These are phyloP conservation scores for Melinaea menophilus DNA, from an alignment of 2,888 invertebrate species.

Conservation along the genomic window DNA sequence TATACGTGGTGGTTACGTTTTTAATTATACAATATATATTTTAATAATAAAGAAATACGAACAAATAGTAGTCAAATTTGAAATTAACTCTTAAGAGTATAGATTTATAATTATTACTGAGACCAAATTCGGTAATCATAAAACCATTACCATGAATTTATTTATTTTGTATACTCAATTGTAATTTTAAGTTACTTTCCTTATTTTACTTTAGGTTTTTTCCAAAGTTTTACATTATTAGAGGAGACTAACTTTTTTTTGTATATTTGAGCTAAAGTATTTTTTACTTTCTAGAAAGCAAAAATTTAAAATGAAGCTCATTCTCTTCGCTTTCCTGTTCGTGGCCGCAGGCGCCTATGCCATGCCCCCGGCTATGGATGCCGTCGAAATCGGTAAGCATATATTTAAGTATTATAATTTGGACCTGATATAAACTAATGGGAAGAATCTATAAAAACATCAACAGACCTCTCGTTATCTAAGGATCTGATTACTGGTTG, in stretches of 20 bases:
- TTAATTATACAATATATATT: too few relatives aligned
- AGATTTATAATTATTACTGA: too few relatives aligned
- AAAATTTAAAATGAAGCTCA: conserved; percentile 40
- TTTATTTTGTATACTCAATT: too few relatives aligned
- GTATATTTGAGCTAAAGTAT: neutral
- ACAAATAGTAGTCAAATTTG: too few relatives aligned
- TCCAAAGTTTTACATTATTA: neutral
- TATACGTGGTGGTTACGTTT: too few relatives aligned
- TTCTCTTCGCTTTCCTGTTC: conserved; percentile 37
- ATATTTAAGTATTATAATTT: neutral
- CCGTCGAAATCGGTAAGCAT: neutral
- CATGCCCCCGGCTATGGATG: conserved; percentile 21
- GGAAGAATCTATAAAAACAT: neutral
- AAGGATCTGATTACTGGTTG: too few relatives aligned
- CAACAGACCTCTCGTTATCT: neutral
- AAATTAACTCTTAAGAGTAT: too few relatives aligned
- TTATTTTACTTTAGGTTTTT: too few relatives aligned
- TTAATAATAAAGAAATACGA: too few relatives aligned
- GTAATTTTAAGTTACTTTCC: too few relatives aligned
- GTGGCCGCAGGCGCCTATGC: conserved; percentile 43
- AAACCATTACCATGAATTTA: too few relatives aligned
- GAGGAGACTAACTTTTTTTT: neutral
- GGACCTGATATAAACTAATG: neutral
- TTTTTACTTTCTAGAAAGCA: neutral
- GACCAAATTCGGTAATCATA: too few relatives aligned